Conservation (phyloP, 1,140 invertebrate species). For the Metaphire vulgaris region DNA sequence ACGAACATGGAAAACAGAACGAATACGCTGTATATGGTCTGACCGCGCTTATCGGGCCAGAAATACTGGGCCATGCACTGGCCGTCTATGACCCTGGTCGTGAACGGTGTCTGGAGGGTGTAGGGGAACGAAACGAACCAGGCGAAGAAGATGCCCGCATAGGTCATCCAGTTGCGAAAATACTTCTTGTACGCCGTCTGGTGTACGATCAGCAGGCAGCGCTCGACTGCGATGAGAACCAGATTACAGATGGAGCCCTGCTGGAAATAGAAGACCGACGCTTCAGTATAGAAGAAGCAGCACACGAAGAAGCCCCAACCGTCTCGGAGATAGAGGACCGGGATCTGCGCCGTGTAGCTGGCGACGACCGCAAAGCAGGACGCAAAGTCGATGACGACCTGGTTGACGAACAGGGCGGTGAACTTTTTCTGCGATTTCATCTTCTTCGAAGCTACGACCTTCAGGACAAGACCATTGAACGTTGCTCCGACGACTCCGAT, state of each 20-base stretch:
- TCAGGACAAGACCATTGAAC: not conserved
- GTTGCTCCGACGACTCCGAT: not conserved
- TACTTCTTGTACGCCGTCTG: not conserved
- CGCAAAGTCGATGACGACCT: not conserved
- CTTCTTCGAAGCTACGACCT: not conserved
- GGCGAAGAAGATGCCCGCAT: not conserved
- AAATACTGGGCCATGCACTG: not conserved
- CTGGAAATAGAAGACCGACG: not conserved
- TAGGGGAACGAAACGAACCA: not conserved
- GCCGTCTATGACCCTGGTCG: not conserved
- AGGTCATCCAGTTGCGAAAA: not conserved
- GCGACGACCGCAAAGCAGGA: not conserved
- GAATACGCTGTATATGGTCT: not conserved
- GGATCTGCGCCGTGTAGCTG: not conserved
- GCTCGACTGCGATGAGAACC: not conserved
- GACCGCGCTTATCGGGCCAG: not conserved
- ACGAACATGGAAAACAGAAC: not conserved
- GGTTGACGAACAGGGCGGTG: not conserved
- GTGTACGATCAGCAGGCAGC: not conserved
- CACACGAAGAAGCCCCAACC: too few relatives aligned
- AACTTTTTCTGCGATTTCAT: not conserved
- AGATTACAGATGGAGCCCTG: not conserved
- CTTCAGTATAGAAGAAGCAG: not conserved
- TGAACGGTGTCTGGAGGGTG: not conserved
- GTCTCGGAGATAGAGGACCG: not conserved